A percentile compares a stretch with the other conserved stretches of the same genome.
phyloP scores from a whole-genome alignment of 2,797 vertebrate species.

The Benthosema pterotum region DNA sequence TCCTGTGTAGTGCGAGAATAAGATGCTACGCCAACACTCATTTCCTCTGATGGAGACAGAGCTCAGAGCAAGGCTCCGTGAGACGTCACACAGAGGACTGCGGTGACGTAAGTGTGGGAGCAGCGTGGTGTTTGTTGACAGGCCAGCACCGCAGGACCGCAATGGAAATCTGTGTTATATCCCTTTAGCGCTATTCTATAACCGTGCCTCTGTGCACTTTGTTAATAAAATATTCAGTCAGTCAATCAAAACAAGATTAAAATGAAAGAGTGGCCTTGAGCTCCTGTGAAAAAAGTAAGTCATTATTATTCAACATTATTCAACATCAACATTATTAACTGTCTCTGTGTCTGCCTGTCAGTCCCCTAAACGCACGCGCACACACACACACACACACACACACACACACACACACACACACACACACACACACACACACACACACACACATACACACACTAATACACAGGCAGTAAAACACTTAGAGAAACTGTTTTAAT shows the following conservation, averaged over 20 bases:
- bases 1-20: slow-evolving; percentile 14
- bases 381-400: not conserved
- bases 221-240: too few species aligned
- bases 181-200: too few species aligned
- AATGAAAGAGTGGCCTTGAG: not conserved
- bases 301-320: too few species aligned
- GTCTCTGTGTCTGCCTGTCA: slow-evolving; percentile 4
- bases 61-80: slow-evolving; percentile 2
- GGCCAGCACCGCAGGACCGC: too few species aligned
- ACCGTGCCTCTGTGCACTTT: too few species aligned
- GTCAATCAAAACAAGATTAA: too few species aligned
- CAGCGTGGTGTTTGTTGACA: not conserved
- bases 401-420: not conserved
- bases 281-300: not conserved
- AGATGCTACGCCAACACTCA: slow-evolving; percentile 46
- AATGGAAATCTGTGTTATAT: too few species aligned
- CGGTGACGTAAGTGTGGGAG: slow-evolving; percentile 1
- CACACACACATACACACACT: not conserved
- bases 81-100: slow-evolving; percentile 14
- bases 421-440: not conserved
- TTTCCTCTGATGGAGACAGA: slow-evolving; percentile 48
- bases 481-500: slow-evolving; percentile 69
- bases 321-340: too few species aligned
- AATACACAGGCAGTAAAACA: not conserved
- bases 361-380: not conserved